A percentile compares a stretch with the other conserved stretches of the same genome.
Conservation (phyloP, 2,113 vertebrate genomes). For the Bettongia penicillata region DNA sequence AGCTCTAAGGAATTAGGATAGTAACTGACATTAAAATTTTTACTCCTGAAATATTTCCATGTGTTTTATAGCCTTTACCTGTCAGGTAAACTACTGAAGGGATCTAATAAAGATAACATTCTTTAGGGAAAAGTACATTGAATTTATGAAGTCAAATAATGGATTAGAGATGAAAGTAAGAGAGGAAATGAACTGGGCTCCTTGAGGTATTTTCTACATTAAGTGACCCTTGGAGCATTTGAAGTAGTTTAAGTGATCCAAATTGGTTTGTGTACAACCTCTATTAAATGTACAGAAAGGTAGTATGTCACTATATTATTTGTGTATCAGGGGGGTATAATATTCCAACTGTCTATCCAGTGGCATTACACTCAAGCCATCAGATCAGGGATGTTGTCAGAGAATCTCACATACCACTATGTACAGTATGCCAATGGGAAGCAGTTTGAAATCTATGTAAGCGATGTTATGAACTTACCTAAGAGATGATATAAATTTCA, state of each 20-base stretch:
- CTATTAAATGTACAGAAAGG: background rate
- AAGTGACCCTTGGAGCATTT: background rate
- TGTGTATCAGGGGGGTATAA: background rate
- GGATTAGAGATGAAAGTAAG: background rate
- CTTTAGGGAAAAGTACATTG: background rate
- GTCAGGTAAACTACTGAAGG: background rate
- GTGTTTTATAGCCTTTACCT: slow-evolving; percentile 8
- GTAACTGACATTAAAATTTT: slow-evolving; percentile 10
- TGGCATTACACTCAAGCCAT: background rate
- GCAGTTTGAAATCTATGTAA: background rate
- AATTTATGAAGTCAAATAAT: slow-evolving; percentile 20
- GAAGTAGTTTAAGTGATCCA: background rate
- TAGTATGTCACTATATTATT: background rate
- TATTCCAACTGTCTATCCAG: background rate
- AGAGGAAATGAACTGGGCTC: background rate
- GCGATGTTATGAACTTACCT: background rate
- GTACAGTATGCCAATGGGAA: background rate
- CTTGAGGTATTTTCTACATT: background rate
- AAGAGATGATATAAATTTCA: background rate
- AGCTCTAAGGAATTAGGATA: background rate
- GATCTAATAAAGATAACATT: background rate
- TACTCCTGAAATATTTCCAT: background rate
- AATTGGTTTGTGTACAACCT: background rate
- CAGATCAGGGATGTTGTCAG: background rate
- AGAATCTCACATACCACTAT: background rate